These are phyloP conservation scores for Siniperca obscura DNA, from an alignment of 2,797 vertebrate genomes.

Conservation along the genomic window DNA sequence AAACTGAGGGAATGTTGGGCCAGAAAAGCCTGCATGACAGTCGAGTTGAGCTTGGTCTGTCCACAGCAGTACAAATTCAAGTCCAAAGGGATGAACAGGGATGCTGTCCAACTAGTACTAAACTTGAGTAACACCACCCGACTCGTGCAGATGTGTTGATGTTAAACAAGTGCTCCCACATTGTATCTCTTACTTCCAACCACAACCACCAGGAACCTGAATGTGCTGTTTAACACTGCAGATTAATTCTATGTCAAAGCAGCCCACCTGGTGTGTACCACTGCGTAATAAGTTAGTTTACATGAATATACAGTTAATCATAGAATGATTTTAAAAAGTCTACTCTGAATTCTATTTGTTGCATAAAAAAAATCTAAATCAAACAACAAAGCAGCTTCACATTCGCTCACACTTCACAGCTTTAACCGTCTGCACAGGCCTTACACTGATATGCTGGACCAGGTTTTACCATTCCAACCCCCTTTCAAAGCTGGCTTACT, in stretches of 20 bases:
- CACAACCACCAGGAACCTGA: neutral
- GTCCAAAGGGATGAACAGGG: neutral
- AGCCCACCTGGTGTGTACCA: neutral
- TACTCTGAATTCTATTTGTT: constrained; percentile 52
- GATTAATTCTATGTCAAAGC: neutral
- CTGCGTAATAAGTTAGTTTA: constrained; percentile 25
- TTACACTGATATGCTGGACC: neutral
- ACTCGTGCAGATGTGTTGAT: neutral
- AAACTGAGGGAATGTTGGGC: constrained; percentile 6
- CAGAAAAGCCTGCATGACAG: neutral
- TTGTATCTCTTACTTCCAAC: neutral
- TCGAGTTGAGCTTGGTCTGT: neutral
- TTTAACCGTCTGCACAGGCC: constrained; percentile 10
- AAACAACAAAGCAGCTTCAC: constrained; percentile 39
- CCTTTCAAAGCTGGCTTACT: neutral
- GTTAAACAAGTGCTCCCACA: neutral
- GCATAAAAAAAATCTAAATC: constrained; percentile 24
- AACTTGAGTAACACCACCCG: neutral
- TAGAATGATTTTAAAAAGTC: constrained; percentile 1
- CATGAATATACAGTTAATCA: constrained; percentile 49
- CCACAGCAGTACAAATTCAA: neutral
- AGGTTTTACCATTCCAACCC: neutral
- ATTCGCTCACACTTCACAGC: constrained; percentile 35
- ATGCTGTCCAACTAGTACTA: neutral
- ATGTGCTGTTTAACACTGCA: constrained; percentile 6